Evolutionary conservation across 30 jellyfish, hydroid and myxozoan species (phyloP).

Genomic region (Pelagia noctiluca): DNA sequence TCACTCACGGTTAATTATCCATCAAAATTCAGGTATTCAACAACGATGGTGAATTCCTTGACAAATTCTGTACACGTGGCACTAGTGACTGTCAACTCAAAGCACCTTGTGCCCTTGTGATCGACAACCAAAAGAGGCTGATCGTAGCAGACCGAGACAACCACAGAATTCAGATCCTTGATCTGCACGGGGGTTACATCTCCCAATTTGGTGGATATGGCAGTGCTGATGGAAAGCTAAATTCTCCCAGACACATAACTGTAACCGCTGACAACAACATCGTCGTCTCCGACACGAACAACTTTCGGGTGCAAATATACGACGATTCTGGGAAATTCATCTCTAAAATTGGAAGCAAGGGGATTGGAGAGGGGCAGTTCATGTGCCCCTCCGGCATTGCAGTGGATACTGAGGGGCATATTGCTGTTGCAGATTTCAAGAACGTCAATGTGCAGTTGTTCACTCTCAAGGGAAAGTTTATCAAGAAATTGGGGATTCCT

Average conservation of each 20-base stretch:
- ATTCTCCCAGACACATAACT: constrained; percentile 94
- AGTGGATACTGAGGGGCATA: constrained; percentile 85
- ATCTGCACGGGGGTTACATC: constrained; percentile 81
- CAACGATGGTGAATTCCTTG: constrained; percentile 78
- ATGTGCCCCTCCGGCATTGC: constrained; percentile 97
- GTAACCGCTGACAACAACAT: constrained; percentile 65
- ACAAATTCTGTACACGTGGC: constrained; percentile 89
- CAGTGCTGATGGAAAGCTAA: constrained; percentile 87
- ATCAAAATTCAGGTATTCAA: constrained; percentile 66
- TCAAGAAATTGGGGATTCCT: constrained; percentile 80
- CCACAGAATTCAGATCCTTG: constrained; percentile 89
- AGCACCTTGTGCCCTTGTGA: constrained; percentile 92
- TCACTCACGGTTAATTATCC: not conserved
- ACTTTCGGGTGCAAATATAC: constrained; percentile 82
- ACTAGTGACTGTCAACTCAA: constrained; percentile 86
- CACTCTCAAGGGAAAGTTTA: constrained; percentile 70
- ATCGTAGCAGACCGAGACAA: constrained; percentile 96
- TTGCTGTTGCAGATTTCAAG: constrained; percentile 94
- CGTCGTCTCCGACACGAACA: constrained; percentile 91
- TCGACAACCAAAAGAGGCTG: constrained; percentile 83
- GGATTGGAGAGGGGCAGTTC: constrained; percentile 91
- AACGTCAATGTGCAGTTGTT: constrained; percentile 88
- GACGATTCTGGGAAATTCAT: constrained; percentile 76
- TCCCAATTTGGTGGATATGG: constrained; percentile 91
- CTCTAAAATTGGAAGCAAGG: constrained; percentile 88